Evolutionary conservation across 1,140 invertebrate genomes (phyloP), one percentile per base, ranked within the genome.

Genomic region (Drosophila pandora): DNA sequence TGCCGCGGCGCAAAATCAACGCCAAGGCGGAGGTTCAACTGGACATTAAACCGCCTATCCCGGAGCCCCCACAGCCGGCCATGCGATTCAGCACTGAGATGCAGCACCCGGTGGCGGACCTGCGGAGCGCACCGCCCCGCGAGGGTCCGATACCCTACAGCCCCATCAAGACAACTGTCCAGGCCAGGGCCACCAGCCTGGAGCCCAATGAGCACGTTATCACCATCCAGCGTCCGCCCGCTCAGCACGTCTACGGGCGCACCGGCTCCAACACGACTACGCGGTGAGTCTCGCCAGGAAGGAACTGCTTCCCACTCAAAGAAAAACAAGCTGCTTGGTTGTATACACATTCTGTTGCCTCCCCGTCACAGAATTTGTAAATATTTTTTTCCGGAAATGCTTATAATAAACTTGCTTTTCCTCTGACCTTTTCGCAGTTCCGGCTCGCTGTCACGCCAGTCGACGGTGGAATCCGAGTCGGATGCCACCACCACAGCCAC

Each of bases 391-490:
- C 12, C 34, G 28, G 32, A 10, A 3, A 25, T 37, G 55, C 30
- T 13, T 12, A 54, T 47, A 9, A 68, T 30, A 25, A 17, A 68
- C 10, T 54, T 48, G 12, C 2, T 22, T 2, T 45, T 47, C 13
- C 43, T 47, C 22, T 25, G 12, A 48, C 32, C 21, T 64, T 53
- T 68, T 73, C 2, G 23, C 70, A 91, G 90, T 54, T 91, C 90
- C 52, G 88, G 90, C 22, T 91, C 90, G 39, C 79, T 95, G 17
- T 95, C 95, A 13, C 92, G 95, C 22, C 95, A 95, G 84, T 95
- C 95, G 2, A 95, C 95, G 1, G 93, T 93, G 53, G 95, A 95
- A 57, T 95, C 95, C 2, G 95, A 95, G 65, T 94, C 94, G 0
- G 94, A 95, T 55, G 93, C 92, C 22, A 93, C 92, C 32, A 94